Evolutionary conservation across 2,797 vertebrate genomes (phyloP).

Genomic region (Pangasius larnaudii): DNA sequence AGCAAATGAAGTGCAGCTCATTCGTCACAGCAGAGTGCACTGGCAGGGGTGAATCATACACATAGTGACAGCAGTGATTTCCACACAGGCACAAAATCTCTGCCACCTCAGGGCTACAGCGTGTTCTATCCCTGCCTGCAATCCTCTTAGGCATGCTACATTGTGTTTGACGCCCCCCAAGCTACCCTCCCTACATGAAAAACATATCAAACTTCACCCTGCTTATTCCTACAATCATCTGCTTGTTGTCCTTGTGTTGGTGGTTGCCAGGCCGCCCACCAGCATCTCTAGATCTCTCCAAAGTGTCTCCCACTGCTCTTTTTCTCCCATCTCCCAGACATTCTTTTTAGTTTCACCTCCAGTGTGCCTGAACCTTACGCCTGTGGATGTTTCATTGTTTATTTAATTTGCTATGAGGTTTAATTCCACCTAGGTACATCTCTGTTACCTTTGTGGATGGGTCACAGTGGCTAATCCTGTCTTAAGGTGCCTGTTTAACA

Average conservation of each 20-base stretch:
- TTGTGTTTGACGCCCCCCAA: constrained; percentile 56
- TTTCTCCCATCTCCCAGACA: constrained; percentile 56
- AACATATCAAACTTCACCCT: constrained; percentile 63
- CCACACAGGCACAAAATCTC: constrained; percentile 87
- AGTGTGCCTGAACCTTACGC: constrained; percentile 1
- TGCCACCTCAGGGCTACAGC: constrained; percentile 81
- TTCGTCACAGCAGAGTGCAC: constrained; percentile 92
- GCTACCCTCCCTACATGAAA: constrained; percentile 51
- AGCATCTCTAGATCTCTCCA: constrained; percentile 39
- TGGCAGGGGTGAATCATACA: constrained; percentile 88
- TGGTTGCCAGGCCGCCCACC: constrained; percentile 49
- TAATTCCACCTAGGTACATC: constrained; percentile 73
- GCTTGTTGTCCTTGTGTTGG: constrained; percentile 73
- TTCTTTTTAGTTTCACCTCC: constrained; percentile 57
- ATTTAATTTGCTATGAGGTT: constrained; percentile 63
- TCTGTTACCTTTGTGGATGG: constrained; percentile 76
- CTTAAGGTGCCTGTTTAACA: constrained; percentile 81
- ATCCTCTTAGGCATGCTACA: constrained; percentile 81
- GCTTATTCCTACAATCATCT: constrained; percentile 64
- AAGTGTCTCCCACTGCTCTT: constrained; percentile 43
- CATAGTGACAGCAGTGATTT: constrained; percentile 90
- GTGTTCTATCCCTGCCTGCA: constrained; percentile 77
- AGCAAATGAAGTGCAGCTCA: constrained; percentile 94
- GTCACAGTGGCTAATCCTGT: constrained; percentile 78
- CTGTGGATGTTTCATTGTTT: constrained; percentile 64